Evolutionary conservation across 2,797 vertebrate genomes (phyloP), one percentile per base, ranked within the genome.

Genomic region (Trematomus bernacchii): DNA sequence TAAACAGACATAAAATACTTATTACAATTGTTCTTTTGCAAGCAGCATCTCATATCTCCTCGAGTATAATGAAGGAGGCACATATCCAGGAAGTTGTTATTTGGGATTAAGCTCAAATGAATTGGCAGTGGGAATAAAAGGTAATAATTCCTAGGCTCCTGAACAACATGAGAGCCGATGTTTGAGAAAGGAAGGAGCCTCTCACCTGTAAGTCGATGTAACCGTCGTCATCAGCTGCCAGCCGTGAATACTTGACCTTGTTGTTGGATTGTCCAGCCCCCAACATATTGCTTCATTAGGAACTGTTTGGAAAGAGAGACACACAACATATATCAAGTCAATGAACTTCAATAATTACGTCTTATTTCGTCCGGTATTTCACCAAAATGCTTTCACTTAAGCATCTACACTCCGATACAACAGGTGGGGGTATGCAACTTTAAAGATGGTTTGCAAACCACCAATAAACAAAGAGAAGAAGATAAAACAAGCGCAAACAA

Each of bases 151-250:
- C 12, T 33, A 47, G 62, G 42, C 58, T 55, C 15, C 61, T 15
- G 30, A 51, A 44, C 16, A 57, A 37, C 50, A 33, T 15, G n/a
- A 46, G 16, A 52, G 64, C 48, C 3, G 1, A 10, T 16, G 23
- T n/a, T 7, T 53, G 40, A 37, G 13, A 37, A 30, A 62, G 19
- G 3, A 40, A 37, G 33, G 33, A 3, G 7, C 37, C 15, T 52
- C 85, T 91, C 76, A 95, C 95, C 97, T 99, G 98, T 71, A 99
- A 91, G 85, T 99, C 98, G 40, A 99, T 98, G 90, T 99, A 99
- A 15, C 97, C 97, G 30, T 99, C 97, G 0, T 97, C 98, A 0
- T 91, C 97, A 71, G 96, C 96, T n/a, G 97, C 92, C 46, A 99
- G 92, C 14, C 96, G 96, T 14, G 97, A 98, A 78, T 99, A 99